Conservation (phyloP, 2,113 vertebrate genomes). For the Formicarius rufipectus region DNA sequence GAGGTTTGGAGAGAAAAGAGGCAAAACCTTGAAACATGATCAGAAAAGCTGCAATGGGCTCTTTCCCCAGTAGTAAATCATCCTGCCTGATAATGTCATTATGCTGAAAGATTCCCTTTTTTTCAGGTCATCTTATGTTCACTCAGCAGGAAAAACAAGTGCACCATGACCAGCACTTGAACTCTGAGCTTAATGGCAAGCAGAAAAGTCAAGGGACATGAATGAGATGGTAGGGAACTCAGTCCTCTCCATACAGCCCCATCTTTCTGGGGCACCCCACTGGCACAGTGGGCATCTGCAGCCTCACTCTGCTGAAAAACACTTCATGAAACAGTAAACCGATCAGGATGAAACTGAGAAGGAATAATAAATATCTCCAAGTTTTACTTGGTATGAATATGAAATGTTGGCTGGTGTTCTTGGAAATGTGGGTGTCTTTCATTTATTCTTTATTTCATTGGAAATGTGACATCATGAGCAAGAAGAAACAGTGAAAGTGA, state of each 20-base stretch:
- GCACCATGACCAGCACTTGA: neutral
- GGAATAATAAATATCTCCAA: neutral
- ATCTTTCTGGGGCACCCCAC: fast-evolving
- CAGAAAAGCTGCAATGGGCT: neutral
- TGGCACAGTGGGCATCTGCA: neutral
- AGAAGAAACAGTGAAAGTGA: neutral
- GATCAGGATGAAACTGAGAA: neutral
- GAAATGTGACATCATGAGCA: neutral
- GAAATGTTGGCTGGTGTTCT: neutral
- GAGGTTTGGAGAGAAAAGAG: neutral
- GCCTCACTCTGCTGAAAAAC: neutral
- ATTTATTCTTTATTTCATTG: neutral
- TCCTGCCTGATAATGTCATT: neutral
- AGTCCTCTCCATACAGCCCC: fast-evolving
- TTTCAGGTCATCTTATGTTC: neutral
- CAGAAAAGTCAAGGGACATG: neutral
- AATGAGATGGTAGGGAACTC: neutral
- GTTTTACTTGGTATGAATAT: neutral
- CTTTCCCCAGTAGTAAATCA: neutral
- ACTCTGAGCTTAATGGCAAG: neutral
- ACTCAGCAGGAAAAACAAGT: neutral
- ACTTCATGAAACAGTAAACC: neutral
- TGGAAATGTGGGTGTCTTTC: neutral
- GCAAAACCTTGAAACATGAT: neutral
- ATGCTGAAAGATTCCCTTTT: neutral